Percentiles rank a stretch among this genome's conserved stretches.
Evolutionary conservation across 2,888 invertebrate genomes (phyloP).

Genomic region (Diachrysia chrysitis): DNA sequence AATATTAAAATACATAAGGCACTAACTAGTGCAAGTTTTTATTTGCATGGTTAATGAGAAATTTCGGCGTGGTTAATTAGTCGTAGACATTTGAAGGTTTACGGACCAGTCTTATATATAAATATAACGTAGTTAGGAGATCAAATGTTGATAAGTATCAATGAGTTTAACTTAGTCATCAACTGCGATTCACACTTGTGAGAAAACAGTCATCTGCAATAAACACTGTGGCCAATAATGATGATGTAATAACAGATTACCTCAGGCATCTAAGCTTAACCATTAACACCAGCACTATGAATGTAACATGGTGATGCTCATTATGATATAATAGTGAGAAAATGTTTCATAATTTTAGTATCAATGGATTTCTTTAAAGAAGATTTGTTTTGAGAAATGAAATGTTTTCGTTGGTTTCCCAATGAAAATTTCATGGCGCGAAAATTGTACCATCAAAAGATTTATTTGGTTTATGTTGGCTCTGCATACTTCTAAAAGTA

Average conservation of each 20-base stretch:
- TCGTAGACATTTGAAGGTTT: slow-evolving; percentile 1
- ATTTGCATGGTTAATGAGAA: slow-evolving; percentile 19
- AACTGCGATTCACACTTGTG: neutral
- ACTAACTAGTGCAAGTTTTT: slow-evolving; percentile 13
- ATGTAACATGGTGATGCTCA: neutral
- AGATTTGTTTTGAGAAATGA: slow-evolving; percentile 44
- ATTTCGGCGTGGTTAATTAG: slow-evolving; percentile 1
- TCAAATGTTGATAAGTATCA: neutral
- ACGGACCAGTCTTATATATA: neutral
- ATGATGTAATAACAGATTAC: neutral
- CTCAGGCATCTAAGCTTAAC: neutral
- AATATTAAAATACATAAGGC: slow-evolving; percentile 19
- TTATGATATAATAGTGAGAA: slow-evolving; percentile 4
- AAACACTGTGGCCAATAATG: neutral
- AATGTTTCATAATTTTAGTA: slow-evolving; percentile 16
- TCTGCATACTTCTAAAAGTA: too few relatives aligned
- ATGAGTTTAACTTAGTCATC: neutral
- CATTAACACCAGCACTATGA: neutral
- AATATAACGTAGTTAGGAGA: too few relatives aligned
- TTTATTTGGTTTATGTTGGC: too few relatives aligned
- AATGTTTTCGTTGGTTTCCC: too few relatives aligned
- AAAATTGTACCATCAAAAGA: too few relatives aligned
- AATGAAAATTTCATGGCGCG: too few relatives aligned
- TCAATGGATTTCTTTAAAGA: slow-evolving; percentile 13
- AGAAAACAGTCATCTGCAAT: neutral